phyloP scores from a whole-genome alignment of 2,888 invertebrate genomes.

The Myopa tessellatipennis region DNA sequence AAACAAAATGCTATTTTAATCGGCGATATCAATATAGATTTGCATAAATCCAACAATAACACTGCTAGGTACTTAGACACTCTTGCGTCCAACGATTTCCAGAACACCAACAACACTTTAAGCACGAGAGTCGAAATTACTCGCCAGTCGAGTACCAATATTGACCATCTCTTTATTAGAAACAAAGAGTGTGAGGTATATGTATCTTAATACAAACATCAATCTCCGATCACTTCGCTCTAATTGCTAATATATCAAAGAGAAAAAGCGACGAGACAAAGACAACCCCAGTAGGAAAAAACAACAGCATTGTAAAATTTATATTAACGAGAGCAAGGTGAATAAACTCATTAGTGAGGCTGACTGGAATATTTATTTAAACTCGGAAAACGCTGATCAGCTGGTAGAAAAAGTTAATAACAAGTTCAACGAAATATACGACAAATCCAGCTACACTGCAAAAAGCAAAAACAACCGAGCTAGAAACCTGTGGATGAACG shows the following conservation, averaged over 20 bases:
- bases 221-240: background rate
- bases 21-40: background rate
- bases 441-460: too few species aligned
- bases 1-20: background rate
- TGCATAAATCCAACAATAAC: background rate
- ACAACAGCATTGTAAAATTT: too few species aligned
- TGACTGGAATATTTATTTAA: too few species aligned
- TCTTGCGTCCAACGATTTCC: background rate
- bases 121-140: background rate
- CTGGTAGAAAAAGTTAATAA: too few species aligned
- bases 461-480: too few species aligned
- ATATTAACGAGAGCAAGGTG: too few species aligned
- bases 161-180: slow-evolving; percentile 11
- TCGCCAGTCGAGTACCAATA: background rate
- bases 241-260: background rate
- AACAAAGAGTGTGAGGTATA: background rate
- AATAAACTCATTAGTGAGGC: too few species aligned
- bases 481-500: too few species aligned
- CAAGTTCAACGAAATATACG: too few species aligned
- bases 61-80: slow-evolving; percentile 4
- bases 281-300: too few species aligned
- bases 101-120: background rate
- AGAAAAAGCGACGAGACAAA: too few species aligned
- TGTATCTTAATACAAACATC: background rate
- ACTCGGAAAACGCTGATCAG: too few species aligned